Base-by-base conservation (phyloP, 2,888 invertebrate genomes). In the Thysanoteuthis rhombus region DNA sequence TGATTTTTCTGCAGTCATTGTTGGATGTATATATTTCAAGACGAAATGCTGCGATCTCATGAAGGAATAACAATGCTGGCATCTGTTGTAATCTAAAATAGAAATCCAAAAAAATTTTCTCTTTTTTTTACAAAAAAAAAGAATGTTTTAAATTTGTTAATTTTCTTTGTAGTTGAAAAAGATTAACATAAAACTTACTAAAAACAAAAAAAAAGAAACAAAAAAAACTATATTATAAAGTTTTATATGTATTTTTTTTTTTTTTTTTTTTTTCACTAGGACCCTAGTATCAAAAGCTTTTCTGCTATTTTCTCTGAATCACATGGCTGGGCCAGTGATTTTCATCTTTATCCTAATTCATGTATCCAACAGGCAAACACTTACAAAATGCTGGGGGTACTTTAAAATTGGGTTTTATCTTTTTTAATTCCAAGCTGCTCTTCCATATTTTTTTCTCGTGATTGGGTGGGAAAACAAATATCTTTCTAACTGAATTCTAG, bases 41-140 rank as follows among this genome's bases (percentile, higher is more conserved):
- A 75, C n/a, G 1, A 75, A 36, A 75, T 75, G 36, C 75, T 75
- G 10, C 75, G 75, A 75, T 75, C 75, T 75, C 75, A 75, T 75
- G 75, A 75, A n/a, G n/a, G n/a, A 75, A 75, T 52, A 52, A 52
- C n/a, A 75, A 75, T n/a, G 36, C n/a, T 75, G n/a, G 75, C 75
- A 75, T 75, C 75, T n/a, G n/a, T 75, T n/a, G n/a, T 75, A 75
- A 75, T 75, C n/a, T 75, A 75, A 75, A 75, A 75, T 75, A 75
- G 75, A 75, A 75, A 75, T 75, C 75, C 16, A 75, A 36, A 75
- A 75, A 36, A n/a, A n/a, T 75, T 12, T 12, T 75, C 58, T 8
- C 58, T 8, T 58, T 28, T 58, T 58, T 58, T 58, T 52, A 52
- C 25, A 58, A 28, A 42, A 42, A 8, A 58, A 32, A 58, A 6